Percentiles rank a stretch among this genome's conserved stretches.
phyloP scores from a whole-genome alignment of 1,140 invertebrate genomes.

The Diorhabda carinulata region DNA sequence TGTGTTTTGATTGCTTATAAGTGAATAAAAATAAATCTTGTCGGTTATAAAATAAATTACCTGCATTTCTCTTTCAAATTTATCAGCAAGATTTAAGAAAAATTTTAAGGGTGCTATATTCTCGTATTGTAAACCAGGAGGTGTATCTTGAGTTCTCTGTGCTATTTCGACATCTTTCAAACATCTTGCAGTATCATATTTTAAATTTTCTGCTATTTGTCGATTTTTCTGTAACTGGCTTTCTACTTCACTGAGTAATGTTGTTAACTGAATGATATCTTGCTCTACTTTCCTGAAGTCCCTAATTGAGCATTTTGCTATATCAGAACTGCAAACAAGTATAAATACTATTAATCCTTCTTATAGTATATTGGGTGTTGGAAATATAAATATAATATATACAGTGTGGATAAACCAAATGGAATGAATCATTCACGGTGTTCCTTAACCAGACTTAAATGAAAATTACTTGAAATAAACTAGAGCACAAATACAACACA shows the following conservation, averaged over 20 bases:
- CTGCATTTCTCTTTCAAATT: slow-evolving; percentile 69
- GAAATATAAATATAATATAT: too few species aligned
- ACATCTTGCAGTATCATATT: slow-evolving; percentile 68
- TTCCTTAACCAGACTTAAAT: too few species aligned
- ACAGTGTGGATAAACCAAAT: too few species aligned
- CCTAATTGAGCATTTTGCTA: slow-evolving; percentile 57
- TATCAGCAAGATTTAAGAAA: slow-evolving; percentile 66
- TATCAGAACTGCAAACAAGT: slow-evolving; percentile 58
- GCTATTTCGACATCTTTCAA: slow-evolving; percentile 74
- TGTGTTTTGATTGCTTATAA: too few species aligned
- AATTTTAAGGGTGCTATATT: slow-evolving; percentile 71
- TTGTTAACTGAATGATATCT: slow-evolving; percentile 44
- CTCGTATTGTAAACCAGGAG: slow-evolving; percentile 71
- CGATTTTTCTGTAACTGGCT: slow-evolving; percentile 60
- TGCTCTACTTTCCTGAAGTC: slow-evolving; percentile 41
- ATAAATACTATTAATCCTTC: neutral
- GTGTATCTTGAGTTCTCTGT: slow-evolving; percentile 73
- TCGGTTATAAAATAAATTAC: neutral
- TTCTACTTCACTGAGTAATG: slow-evolving; percentile 51
- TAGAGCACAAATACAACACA: too few species aligned
- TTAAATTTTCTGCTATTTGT: slow-evolving; percentile 64
- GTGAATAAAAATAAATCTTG: too few species aligned
- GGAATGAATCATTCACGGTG: too few species aligned
- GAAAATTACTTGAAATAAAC: too few species aligned
- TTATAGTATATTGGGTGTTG: neutral